These are phyloP conservation scores for Pentalonia nigronervosa DNA, from an alignment of 1,140 invertebrate genomes.

Conservation along the genomic window DNA sequence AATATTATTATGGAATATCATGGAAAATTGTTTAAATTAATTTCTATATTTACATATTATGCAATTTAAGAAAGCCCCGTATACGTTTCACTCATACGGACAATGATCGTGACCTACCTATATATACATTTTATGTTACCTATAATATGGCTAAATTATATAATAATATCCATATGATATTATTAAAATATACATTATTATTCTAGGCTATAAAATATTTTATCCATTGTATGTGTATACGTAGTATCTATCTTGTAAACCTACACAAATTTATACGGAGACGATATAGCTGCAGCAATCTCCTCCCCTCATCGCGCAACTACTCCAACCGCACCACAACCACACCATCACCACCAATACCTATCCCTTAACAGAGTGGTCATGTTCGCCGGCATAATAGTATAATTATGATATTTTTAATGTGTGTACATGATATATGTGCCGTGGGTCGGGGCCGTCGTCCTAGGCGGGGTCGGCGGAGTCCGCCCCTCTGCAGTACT, in stretches of 20 bases:
- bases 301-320: background rate
- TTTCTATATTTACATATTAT: no score
- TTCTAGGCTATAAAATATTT: background rate
- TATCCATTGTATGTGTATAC: background rate
- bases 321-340: background rate
- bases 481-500: conserved; percentile 24
- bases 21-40: no score
- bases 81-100: no score
- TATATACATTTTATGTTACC: no score
- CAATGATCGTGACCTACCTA: no score
- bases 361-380: background rate
- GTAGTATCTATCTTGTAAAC: no score
- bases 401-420: background rate
- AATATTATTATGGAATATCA: no score
- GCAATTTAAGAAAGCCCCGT: no score
- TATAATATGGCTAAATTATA: no score
- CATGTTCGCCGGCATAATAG: background rate
- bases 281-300: no score
- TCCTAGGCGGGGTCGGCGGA: conserved; percentile 36
- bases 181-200: background rate
- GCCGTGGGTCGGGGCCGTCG: background rate
- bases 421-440: background rate
- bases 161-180: background rate
- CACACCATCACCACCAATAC: background rate
- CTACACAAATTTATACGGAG: background rate